Conservation (phyloP, 2,797 vertebrate species). For the Selene dorsalis region DNA sequence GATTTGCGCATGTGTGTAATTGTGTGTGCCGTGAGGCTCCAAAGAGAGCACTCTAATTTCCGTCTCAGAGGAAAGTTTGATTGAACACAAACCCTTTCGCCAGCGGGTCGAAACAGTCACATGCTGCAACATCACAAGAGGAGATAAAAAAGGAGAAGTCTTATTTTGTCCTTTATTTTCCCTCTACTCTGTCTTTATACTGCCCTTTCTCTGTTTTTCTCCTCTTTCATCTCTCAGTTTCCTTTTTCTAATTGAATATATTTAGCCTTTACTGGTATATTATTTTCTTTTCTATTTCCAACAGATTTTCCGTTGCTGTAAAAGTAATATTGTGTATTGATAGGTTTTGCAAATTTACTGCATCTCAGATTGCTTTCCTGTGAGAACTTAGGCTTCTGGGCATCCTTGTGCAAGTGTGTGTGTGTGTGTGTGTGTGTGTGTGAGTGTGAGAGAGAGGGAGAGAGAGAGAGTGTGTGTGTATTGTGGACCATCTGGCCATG, state of each 20-base stretch:
- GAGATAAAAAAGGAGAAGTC: conserved; percentile 66
- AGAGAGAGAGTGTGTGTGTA: conserved; percentile 31
- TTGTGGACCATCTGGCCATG: conserved; percentile 73
- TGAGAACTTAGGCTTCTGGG: conserved; percentile 51
- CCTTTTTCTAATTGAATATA: conserved; percentile 43
- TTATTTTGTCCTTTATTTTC: conserved; percentile 69
- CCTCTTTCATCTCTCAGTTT: conserved; percentile 57
- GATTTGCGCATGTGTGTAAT: conserved; percentile 36
- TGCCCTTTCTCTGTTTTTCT: conserved; percentile 38
- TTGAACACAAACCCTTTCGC: conserved; percentile 80
- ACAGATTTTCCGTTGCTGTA: conserved; percentile 43
- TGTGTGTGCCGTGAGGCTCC: conserved; percentile 67
- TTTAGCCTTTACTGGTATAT: conserved; percentile 31
- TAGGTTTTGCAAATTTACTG: conserved; percentile 47
- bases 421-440: conserved; percentile 19
- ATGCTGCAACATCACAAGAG: conserved; percentile 70
- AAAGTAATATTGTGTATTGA: conserved; percentile 26
- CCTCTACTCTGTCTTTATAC: conserved; percentile 36
- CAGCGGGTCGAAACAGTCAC: conserved; percentile 74
- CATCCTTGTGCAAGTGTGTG: conserved; percentile 3
- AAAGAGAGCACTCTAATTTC: conserved; percentile 82
- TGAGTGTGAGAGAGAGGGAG: too few species aligned
- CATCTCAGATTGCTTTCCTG: conserved; percentile 42
- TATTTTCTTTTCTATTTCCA: conserved; percentile 24
- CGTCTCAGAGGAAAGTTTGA: conserved; percentile 82